phyloP scores from a whole-genome alignment of 1,140 invertebrate genomes.

The Drosophila carrolli region DNA sequence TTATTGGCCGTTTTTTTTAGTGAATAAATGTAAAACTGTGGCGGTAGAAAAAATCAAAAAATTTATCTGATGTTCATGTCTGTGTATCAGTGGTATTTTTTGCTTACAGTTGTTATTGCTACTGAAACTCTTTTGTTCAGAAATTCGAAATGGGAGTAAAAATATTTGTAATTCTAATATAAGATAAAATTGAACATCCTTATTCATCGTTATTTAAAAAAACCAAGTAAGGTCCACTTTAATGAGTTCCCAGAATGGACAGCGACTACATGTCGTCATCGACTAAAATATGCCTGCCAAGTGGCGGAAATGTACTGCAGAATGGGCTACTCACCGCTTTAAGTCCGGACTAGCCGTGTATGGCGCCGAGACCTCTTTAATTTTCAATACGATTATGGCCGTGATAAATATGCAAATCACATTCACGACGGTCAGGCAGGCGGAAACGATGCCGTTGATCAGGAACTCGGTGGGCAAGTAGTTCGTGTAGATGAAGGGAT shows the following conservation, averaged over 20 bases:
- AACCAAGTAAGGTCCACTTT: constrained; percentile 3
- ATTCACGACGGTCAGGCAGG: constrained; percentile 92
- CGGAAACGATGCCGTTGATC: constrained; percentile 91
- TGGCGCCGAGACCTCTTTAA: constrained; percentile 94
- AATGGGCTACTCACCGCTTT: constrained; percentile 85
- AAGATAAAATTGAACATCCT: no score
- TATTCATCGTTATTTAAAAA: no score
- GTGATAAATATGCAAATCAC: constrained; percentile 94
- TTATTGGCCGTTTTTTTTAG: no score
- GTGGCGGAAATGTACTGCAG: constrained; percentile 11
- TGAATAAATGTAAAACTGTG: no score
- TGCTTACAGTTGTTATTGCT: no score
- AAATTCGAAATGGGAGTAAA: no score
- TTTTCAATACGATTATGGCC: constrained; percentile 92
- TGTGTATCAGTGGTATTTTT: no score
- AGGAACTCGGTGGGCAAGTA: constrained; percentile 91
- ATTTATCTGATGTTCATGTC: no score
- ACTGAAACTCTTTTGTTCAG: no score
- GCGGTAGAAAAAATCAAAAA: no score
- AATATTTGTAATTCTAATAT: no score
- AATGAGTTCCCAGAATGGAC: not conserved
- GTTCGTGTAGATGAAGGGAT: constrained; percentile 88
- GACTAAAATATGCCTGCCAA: constrained; percentile 16
- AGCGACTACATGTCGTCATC: constrained; percentile 28
- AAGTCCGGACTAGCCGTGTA: constrained; percentile 90